Conservation (phyloP, 2,797 vertebrate genomes). For the Tragelaphus oryx region DNA sequence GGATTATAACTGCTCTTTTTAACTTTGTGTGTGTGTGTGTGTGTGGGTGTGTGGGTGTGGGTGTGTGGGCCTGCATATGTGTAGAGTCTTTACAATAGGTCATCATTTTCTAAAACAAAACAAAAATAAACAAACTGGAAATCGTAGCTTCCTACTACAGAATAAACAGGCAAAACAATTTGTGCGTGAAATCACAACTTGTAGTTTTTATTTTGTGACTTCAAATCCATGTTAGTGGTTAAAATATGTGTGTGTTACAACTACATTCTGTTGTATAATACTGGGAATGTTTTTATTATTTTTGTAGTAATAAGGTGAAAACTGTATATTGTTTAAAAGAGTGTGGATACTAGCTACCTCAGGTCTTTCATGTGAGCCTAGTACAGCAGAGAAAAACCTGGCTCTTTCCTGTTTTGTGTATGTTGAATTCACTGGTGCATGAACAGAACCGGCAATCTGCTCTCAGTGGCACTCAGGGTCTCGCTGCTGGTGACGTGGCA, state of each 20-base stretch:
- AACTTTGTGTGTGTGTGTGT: not conserved
- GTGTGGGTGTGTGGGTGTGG: no score
- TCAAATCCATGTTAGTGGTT: not conserved
- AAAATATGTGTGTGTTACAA: not conserved
- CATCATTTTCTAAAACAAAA: not conserved
- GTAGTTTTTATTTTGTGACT: not conserved
- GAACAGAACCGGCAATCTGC: constrained; percentile 84
- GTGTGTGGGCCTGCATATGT: not conserved
- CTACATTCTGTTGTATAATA: not conserved
- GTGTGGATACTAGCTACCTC: not conserved
- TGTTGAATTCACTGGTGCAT: constrained; percentile 84
- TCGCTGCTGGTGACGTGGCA: not conserved
- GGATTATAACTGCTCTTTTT: not conserved
- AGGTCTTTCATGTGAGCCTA: not conserved
- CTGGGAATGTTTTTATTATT: not conserved
- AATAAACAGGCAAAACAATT: not conserved
- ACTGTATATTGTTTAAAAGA: not conserved
- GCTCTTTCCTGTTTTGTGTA: constrained; percentile 67
- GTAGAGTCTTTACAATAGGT: not conserved
- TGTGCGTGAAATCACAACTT: not conserved
- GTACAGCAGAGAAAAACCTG: constrained; percentile 37
- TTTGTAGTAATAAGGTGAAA: not conserved
- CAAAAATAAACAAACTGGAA: not conserved
- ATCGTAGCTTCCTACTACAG: not conserved
- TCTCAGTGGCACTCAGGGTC: not conserved